Base-by-base conservation (phyloP, 2,888 invertebrate genomes). In the Tanytarsus gracilentus region DNA sequence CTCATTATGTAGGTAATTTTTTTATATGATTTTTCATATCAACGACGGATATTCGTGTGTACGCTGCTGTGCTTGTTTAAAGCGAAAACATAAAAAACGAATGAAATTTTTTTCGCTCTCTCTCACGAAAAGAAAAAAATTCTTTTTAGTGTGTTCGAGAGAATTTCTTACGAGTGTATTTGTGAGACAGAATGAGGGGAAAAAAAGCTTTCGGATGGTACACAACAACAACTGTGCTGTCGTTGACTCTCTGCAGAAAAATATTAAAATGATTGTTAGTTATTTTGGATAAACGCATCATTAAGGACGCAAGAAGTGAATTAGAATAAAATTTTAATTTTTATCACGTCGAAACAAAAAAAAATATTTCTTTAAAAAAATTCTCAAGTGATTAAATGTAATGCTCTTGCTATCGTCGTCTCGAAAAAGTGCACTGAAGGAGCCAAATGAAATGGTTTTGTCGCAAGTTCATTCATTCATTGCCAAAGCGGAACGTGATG, bases 11-110 rank as follows among this genome's bases (percentile, higher is more conserved):
- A 58, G 58, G 58, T 58, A 58, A 44, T 56, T 56, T 51, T 30
- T 49, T 36, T 56, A 58, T 58, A 58, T 58, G 58, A 58, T 58
- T 58, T 58, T 58, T 58, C 58, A 58, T 58, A 58, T 58, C 58
- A 58, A 27, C 58, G 58, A 48, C 55, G 58, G 58, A 27, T 36
- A 21, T 58, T 44, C 44, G 44, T 33, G 33, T n/a, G n/a, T 33
- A 2, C n/a, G n/a, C 33, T n/a, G 33, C 33, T 33, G 33, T 33
- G 33, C n/a, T 44, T 58, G 40, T 48, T 49, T 49, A 49, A 49
- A 49, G n/a, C n/a, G 49, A 58, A 58, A 44, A 58, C 30, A 58
- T 58, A 58, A 58, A 58, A 58, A 58, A 58, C 18, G 44, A 27
- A 8, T 48, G n/a, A n/a, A n/a, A n/a, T n/a, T n/a, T n/a, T n/a